phyloP scores from a whole-genome alignment of 2,113 vertebrate genomes.

The Lamprologus lemairii region DNA sequence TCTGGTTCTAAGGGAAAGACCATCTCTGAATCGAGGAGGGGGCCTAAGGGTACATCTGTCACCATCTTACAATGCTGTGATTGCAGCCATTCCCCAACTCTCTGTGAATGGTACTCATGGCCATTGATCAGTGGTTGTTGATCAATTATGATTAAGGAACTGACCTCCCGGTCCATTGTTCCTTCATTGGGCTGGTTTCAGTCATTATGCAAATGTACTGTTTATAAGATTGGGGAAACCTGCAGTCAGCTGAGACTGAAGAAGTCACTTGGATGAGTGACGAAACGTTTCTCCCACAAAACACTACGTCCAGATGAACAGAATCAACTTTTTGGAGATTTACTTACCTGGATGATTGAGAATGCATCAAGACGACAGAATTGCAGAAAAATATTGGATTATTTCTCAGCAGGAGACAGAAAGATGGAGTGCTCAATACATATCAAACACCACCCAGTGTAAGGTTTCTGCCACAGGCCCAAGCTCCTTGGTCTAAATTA shows the following conservation, averaged over 20 bases:
- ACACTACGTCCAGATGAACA: neutral
- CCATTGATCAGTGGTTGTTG: neutral
- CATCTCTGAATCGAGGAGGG: too few species aligned
- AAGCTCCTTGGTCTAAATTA: neutral
- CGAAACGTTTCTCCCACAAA: accelerated
- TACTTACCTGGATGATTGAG: accelerated
- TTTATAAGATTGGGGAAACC: neutral
- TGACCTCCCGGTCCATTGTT: neutral
- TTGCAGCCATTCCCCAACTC: too few species aligned
- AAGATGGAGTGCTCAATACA: accelerated
- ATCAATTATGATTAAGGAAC: neutral
- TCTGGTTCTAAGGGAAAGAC: too few species aligned
- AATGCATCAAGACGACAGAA: accelerated
- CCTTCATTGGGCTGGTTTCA: neutral
- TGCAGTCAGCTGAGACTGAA: neutral
- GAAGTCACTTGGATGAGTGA: accelerated
- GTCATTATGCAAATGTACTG: accelerated
- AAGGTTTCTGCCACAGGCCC: neutral
- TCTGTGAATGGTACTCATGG: neutral
- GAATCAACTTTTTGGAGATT: accelerated
- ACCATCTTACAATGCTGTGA: too few species aligned
- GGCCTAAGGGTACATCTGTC: too few species aligned
- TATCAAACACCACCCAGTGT: neutral
- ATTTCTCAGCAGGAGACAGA: neutral
- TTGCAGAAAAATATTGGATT: neutral